These are phyloP conservation scores for Brachyalestes nurse DNA, from an alignment of 2,797 vertebrate genomes.

Conservation along the genomic window DNA sequence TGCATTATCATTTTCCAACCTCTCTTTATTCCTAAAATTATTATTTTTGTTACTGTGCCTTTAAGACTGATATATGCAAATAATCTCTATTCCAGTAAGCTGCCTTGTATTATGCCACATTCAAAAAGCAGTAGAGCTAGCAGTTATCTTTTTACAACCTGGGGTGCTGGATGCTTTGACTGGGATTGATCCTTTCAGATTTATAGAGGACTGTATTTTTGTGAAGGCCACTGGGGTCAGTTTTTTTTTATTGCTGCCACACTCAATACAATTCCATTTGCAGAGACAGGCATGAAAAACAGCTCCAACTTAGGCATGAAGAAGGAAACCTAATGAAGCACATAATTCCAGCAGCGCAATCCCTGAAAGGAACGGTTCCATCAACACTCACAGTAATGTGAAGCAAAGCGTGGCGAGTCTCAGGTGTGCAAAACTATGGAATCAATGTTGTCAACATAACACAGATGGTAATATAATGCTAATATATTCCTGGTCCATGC, in stretches of 20 bases:
- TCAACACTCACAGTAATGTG: not conserved
- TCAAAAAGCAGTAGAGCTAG: too few species aligned
- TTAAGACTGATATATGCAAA: too few species aligned
- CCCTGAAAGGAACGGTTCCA: not conserved
- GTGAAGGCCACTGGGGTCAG: not conserved
- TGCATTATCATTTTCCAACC: too few species aligned
- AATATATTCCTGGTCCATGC: too few species aligned
- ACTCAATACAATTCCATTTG: slow-evolving; percentile 20
- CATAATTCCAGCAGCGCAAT: not conserved
- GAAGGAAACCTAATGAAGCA: slow-evolving; percentile 22
- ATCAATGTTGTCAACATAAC: not conserved
- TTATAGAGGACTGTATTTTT: not conserved
- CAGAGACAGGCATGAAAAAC: not conserved
- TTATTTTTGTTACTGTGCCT: too few species aligned
- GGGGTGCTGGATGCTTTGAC: not conserved
- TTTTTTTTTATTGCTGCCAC: slow-evolving; percentile 18
- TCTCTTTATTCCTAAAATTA: too few species aligned
- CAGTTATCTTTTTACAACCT: too few species aligned
- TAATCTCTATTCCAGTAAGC: too few species aligned
- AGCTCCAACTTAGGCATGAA: not conserved
- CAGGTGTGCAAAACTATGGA: not conserved
- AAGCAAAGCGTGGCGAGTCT: not conserved
- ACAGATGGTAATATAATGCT: too few species aligned
- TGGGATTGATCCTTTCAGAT: slow-evolving; percentile 6
- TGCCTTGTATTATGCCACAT: too few species aligned